Percentiles rank a stretch among this genome's conserved stretches.
Evolutionary conservation across 2,888 invertebrate genomes (phyloP).

Genomic region (Sinohyriopsis cumingii): DNA sequence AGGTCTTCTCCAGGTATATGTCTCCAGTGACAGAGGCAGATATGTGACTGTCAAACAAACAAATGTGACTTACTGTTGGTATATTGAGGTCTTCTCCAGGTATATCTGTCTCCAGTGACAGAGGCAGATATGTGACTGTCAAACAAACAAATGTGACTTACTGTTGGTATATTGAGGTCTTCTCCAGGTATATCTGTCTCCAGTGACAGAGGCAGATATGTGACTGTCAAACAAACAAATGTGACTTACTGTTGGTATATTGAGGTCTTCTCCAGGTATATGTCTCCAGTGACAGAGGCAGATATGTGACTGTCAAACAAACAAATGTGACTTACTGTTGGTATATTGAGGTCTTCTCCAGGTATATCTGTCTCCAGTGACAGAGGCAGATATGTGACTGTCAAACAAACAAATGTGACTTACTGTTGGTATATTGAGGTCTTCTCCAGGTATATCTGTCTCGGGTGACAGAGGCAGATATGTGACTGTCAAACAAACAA

Average conservation of each 20-base stretch:
- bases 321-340: constrained; percentile 78
- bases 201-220: constrained; percentile 74
- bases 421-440: constrained; percentile 84
- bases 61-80: constrained; percentile 78
- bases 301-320: too few species aligned
- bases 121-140: constrained; percentile 76
- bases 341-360: constrained; percentile 84
- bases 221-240: too few species aligned
- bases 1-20: constrained; percentile 81
- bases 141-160: constrained; percentile 73
- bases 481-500: too few species aligned
- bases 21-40: constrained; percentile 71
- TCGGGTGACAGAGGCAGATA: constrained; percentile 74
- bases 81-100: constrained; percentile 83
- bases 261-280: constrained; percentile 82
- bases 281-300: constrained; percentile 69
- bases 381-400: constrained; percentile 75
- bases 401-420: too few species aligned
- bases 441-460: constrained; percentile 80
- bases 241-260: constrained; percentile 81
- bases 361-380: constrained; percentile 74
- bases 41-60: too few species aligned
- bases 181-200: constrained; percentile 79
- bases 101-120: constrained; percentile 73
- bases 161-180: constrained; percentile 84